Evolutionary conservation across 2,113 vertebrate genomes (phyloP).

Genomic region (Fregetta grallaria): DNA sequence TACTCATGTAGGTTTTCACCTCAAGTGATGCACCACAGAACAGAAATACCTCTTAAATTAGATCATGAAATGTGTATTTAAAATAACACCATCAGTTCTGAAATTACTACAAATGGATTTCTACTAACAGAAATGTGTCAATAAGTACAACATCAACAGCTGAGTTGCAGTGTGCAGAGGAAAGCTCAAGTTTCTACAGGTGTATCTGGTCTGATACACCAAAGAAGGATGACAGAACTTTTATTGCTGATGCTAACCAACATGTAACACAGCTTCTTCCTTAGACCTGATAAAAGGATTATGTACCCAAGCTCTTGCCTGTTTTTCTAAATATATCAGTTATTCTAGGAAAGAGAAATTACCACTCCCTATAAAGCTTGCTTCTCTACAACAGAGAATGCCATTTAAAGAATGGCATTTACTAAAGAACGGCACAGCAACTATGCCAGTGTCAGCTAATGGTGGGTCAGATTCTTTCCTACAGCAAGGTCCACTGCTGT

Average conservation of each 20-base stretch:
- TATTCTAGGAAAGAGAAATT: background rate
- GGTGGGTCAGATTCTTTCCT: background rate
- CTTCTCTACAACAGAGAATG: background rate
- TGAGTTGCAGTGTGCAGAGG: background rate
- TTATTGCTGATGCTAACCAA: background rate
- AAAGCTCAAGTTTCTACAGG: background rate
- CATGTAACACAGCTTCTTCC: fast-evolving
- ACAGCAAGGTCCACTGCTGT: background rate
- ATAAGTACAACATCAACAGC: background rate
- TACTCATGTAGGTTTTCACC: background rate
- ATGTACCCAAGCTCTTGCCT: background rate
- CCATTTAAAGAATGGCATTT: background rate
- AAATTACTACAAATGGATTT: background rate
- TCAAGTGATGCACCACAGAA: background rate
- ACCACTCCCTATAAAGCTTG: background rate
- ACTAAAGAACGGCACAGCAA: background rate
- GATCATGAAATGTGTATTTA: background rate
- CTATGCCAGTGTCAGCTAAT: background rate
- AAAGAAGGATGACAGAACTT: background rate
- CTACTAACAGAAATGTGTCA: background rate
- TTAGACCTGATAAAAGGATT: background rate
- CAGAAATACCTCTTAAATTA: background rate
- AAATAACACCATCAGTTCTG: background rate
- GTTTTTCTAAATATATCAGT: background rate
- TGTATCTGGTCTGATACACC: background rate